These are phyloP conservation scores for Platorchestia sp. DNA, from an alignment of 1,140 invertebrate species.

Conservation along the genomic window DNA sequence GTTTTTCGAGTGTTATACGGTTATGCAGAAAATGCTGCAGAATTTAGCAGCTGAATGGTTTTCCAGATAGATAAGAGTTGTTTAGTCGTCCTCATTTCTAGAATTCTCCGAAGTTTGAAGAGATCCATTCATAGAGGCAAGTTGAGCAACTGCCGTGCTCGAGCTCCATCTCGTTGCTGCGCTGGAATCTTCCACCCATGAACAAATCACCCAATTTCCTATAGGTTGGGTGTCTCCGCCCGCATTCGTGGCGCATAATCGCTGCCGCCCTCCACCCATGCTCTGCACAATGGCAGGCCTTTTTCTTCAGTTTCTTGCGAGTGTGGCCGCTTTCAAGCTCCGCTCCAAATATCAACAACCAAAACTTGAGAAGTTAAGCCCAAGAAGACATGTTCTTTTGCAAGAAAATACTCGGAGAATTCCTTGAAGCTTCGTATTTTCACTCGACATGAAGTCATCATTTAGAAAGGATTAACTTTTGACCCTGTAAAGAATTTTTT, in stretches of 20 bases:
- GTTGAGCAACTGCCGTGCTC: not conserved
- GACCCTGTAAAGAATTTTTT: not conserved
- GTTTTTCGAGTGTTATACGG: not conserved
- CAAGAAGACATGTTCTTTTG: not conserved
- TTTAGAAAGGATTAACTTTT: not conserved
- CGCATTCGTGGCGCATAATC: constrained; percentile 6
- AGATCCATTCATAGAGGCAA: not conserved
- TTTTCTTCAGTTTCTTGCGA: not conserved
- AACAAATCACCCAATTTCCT: constrained; percentile 33
- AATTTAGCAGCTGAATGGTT: not conserved
- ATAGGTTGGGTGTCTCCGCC: constrained; percentile 35
- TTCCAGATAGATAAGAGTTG: not conserved
- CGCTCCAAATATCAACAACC: not conserved
- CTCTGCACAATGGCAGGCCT: not conserved
- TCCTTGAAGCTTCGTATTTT: not conserved
- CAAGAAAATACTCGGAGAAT: not conserved
- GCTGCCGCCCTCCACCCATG: constrained; percentile 23
- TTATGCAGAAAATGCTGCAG: not conserved
- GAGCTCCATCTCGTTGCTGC: not conserved
- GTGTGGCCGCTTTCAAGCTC: not conserved
- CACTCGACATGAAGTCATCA: not conserved
- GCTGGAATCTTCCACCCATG: constrained; percentile 46
- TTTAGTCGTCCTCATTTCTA: not conserved
- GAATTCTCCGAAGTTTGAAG: not conserved
- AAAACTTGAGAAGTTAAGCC: not conserved